Conservation (phyloP, 2,797 vertebrate species). For the Muscicapa comitata region DNA sequence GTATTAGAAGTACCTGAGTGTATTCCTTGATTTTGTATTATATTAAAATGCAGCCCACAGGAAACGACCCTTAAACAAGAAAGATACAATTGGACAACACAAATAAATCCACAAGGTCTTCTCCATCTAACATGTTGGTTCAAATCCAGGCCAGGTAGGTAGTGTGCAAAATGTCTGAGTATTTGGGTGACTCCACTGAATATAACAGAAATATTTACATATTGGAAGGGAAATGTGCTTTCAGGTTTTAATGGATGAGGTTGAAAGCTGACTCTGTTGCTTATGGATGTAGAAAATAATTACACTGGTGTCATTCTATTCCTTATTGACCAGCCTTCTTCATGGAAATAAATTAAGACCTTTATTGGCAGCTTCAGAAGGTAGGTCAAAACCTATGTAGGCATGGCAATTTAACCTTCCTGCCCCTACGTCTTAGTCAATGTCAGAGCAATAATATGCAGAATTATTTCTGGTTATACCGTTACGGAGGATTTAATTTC, state of each 20-base stretch:
- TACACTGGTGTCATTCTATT: not conserved
- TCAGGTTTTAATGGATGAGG: not conserved
- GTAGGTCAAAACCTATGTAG: not conserved
- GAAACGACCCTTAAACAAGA: not conserved
- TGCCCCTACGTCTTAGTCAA: not conserved
- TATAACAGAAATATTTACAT: not conserved
- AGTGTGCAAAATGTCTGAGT: not conserved
- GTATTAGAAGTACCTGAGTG: not conserved
- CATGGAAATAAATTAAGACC: not conserved
- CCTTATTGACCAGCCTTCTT: not conserved
- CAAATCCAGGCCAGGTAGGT: not conserved
- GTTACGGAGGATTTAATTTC: not conserved
- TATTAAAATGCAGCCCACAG: not conserved
- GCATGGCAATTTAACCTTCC: not conserved
- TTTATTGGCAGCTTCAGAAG: not conserved
- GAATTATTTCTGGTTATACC: not conserved
- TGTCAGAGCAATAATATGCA: not conserved
- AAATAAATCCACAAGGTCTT: not conserved
- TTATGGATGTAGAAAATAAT: not conserved
- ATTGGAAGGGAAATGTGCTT: not conserved
- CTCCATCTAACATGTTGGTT: not conserved
- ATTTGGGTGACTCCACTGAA: not conserved
- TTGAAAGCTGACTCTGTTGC: not conserved
- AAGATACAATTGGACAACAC: not conserved
- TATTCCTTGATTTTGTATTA: not conserved